Evolutionary conservation across 2,113 vertebrate species (phyloP).

Genomic region (Xiphophorus maculatus): DNA sequence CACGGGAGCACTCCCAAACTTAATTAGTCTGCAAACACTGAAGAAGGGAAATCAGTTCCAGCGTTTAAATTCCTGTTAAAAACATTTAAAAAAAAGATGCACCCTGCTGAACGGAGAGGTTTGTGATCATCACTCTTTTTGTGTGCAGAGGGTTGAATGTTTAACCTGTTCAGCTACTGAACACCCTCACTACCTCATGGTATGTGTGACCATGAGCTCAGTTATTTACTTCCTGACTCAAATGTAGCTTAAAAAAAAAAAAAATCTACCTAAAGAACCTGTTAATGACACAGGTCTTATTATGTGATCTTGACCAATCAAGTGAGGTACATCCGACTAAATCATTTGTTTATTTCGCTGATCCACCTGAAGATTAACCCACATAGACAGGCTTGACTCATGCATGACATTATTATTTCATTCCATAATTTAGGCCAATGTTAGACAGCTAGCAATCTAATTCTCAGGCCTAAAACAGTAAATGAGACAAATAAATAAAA

Average conservation of each 20-base stretch:
- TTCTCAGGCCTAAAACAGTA: neutral
- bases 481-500: neutral
- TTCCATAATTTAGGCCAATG: neutral
- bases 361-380: constrained; percentile 14
- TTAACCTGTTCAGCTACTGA: constrained; percentile 64
- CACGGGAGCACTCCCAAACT: constrained; percentile 35
- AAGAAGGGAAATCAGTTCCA: neutral
- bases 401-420: neutral
- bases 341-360: constrained; percentile 18
- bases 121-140: constrained; percentile 33
- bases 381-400: neutral
- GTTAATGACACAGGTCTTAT: neutral
- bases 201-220: constrained; percentile 14
- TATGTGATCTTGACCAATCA: neutral
- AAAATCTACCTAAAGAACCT: neutral
- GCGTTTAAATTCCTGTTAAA: neutral
- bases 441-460: neutral
- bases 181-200: constrained; percentile 6
- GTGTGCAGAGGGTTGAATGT: constrained; percentile 64
- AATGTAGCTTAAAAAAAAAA: neutral
- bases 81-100: neutral
- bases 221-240: constrained; percentile 4
- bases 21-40: neutral
- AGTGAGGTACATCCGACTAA: neutral
- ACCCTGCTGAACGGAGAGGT: constrained; percentile 1